Evolutionary conservation across 2,113 vertebrate species (phyloP).

Genomic region (Mus pahari): DNA sequence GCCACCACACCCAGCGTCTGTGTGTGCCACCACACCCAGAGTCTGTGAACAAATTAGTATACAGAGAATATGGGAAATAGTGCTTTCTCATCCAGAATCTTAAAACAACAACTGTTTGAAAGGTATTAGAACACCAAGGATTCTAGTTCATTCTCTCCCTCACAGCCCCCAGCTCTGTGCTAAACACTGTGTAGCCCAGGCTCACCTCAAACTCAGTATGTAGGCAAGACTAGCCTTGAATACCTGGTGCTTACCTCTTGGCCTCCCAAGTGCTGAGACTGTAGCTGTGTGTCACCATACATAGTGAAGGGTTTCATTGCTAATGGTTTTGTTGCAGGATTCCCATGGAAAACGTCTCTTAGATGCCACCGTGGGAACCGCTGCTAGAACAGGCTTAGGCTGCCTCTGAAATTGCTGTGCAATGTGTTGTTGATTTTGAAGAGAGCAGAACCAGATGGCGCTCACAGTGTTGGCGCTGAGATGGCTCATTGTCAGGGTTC

Average conservation of each 20-base stretch:
- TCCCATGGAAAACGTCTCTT: neutral
- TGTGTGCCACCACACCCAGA: neutral
- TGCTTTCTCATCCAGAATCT: slow-evolving; percentile 12
- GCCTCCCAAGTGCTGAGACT: neutral
- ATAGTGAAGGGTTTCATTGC: neutral
- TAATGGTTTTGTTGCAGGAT: neutral
- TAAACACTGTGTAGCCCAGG: neutral
- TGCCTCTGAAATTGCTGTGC: slow-evolving; percentile 29
- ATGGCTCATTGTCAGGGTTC: slow-evolving; percentile 49
- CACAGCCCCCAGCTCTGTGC: no score
- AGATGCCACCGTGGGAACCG: neutral
- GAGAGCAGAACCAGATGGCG: slow-evolving; percentile 43
- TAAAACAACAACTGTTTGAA: slow-evolving; percentile 40
- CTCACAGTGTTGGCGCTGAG: neutral
- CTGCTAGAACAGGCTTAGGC: neutral
- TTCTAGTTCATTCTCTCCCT: neutral
- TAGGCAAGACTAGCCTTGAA: neutral
- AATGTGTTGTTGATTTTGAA: slow-evolving; percentile 41
- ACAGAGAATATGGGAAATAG: slow-evolving; percentile 36
- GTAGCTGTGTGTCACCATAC: neutral
- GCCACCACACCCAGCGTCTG: neutral
- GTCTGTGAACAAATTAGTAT: neutral
- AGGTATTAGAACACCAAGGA: neutral
- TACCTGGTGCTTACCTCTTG: neutral
- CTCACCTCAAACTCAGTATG: neutral